These are phyloP conservation scores for Rhaphigaster nebulosa DNA, from an alignment of 2,888 invertebrate genomes.

Conservation along the genomic window DNA sequence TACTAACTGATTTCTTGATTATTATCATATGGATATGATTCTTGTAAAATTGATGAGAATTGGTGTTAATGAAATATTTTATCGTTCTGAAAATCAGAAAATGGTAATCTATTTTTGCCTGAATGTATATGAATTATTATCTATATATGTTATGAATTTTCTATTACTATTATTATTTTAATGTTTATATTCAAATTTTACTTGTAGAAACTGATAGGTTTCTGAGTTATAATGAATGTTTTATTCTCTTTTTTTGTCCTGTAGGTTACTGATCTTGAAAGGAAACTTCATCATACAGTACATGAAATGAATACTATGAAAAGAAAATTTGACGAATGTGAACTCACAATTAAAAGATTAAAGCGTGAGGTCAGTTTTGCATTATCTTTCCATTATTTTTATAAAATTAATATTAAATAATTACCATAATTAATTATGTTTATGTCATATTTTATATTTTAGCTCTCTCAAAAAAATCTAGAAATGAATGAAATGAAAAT, in stretches of 20 bases:
- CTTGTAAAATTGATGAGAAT: too few species aligned
- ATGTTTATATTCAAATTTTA: too few species aligned
- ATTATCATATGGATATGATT: too few species aligned
- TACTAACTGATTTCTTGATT: too few species aligned
- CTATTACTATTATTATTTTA: too few species aligned
- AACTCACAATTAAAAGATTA: conserved; percentile 63
- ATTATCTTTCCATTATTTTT: background rate
- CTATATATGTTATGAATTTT: too few species aligned
- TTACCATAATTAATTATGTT: background rate
- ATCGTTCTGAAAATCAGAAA: too few species aligned
- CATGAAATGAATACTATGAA: conserved; percentile 67
- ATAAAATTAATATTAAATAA: background rate
- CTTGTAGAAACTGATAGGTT: too few species aligned
- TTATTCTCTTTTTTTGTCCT: conserved; percentile 65
- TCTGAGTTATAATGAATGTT: too few species aligned
- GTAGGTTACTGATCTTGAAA: conserved; percentile 73
- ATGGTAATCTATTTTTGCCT: too few species aligned
- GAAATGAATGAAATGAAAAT: conserved; percentile 62
- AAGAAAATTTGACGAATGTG: conserved; percentile 64
- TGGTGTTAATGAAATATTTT: too few species aligned
- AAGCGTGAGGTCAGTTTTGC: conserved; percentile 64
- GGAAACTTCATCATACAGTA: conserved; percentile 77
- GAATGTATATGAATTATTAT: too few species aligned
- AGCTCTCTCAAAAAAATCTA: conserved; percentile 65
- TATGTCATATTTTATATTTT: conserved; percentile 1